A percentile compares a stretch with the other conserved stretches of the same genome.
These are phyloP conservation scores for Pseudomyrmex dendroicus DNA, from an alignment of 1,140 invertebrate species.

Conservation along the genomic window DNA sequence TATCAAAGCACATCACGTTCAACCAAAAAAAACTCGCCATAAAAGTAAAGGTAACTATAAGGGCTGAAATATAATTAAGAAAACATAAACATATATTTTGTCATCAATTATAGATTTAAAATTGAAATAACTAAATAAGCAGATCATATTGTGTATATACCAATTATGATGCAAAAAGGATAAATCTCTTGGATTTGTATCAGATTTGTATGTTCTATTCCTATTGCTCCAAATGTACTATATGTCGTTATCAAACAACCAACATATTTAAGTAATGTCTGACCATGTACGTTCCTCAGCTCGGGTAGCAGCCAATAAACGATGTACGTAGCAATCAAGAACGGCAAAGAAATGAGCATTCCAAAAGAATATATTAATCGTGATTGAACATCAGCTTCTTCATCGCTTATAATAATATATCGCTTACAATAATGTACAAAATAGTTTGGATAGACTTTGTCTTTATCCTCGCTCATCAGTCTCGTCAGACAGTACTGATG, in stretches of 20 bases:
- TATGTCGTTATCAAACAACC: constrained; percentile 87
- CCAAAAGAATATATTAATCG: constrained; percentile 62
- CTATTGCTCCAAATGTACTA: constrained; percentile 81
- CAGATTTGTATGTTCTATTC: no score
- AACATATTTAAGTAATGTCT: constrained; percentile 89
- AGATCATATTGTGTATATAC: no score
- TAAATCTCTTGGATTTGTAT: no score
- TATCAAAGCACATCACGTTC: no score
- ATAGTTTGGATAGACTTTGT: no score
- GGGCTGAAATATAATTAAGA: no score
- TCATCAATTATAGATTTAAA: no score
- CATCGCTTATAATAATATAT: background rate
- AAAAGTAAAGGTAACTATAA: no score
- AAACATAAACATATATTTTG: no score
- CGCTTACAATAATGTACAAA: background rate
- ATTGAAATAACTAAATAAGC: no score
- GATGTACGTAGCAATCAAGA: constrained; percentile 88
- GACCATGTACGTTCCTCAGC: constrained; percentile 89
- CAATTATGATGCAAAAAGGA: no score
- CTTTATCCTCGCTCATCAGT: background rate
- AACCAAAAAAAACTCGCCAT: no score
- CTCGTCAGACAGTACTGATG: constrained; percentile 75
- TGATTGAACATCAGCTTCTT: constrained; percentile 14
- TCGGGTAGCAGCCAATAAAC: constrained; percentile 89
- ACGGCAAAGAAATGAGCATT: constrained; percentile 88